Evolutionary conservation across 2,888 invertebrate genomes (phyloP).

Genomic region (Bombylius major): DNA sequence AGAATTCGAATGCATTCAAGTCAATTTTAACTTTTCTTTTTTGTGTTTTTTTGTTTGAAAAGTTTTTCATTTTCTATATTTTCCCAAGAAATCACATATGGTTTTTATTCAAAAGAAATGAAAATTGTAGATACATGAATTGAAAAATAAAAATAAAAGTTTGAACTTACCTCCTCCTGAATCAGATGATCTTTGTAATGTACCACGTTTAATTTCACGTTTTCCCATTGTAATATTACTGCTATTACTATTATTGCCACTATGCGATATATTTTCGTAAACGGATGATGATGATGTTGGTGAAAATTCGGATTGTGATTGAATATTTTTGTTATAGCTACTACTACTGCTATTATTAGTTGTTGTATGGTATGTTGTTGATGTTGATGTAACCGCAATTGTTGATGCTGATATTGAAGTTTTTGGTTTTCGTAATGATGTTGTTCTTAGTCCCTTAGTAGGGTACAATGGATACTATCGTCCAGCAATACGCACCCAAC

Average conservation of each 20-base stretch:
- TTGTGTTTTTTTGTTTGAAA: too few relatives aligned
- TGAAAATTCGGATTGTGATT: conserved; percentile 8
- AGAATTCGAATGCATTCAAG: too few relatives aligned
- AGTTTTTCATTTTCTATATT: too few relatives aligned
- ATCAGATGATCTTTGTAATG: conserved; percentile 15
- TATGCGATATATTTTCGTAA: too few relatives aligned
- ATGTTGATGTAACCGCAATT: conserved; percentile 16
- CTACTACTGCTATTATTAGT: neutral
- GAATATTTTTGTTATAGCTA: neutral
- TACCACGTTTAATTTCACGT: conserved; percentile 36
- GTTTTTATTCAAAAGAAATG: too few relatives aligned
- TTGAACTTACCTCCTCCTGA: conserved; percentile 11
- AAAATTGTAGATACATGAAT: too few relatives aligned
- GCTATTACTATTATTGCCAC: neutral
- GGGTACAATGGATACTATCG: conserved; percentile 39
- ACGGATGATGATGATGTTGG: conserved; percentile 13
- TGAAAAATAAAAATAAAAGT: too few relatives aligned
- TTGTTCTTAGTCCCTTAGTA: conserved; percentile 37
- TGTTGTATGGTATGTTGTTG: conserved; percentile 10
- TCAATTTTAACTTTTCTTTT: too few relatives aligned
- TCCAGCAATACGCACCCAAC: conserved; percentile 38
- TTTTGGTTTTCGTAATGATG: conserved; percentile 34
- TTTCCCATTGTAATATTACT: conserved; percentile 28
- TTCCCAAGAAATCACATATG: too few relatives aligned
- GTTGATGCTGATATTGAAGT: conserved; percentile 26